Percentiles rank a stretch among this genome's conserved stretches.
Conservation (phyloP, 1,140 invertebrate species). For the Zaprionus kolodkinae region DNA sequence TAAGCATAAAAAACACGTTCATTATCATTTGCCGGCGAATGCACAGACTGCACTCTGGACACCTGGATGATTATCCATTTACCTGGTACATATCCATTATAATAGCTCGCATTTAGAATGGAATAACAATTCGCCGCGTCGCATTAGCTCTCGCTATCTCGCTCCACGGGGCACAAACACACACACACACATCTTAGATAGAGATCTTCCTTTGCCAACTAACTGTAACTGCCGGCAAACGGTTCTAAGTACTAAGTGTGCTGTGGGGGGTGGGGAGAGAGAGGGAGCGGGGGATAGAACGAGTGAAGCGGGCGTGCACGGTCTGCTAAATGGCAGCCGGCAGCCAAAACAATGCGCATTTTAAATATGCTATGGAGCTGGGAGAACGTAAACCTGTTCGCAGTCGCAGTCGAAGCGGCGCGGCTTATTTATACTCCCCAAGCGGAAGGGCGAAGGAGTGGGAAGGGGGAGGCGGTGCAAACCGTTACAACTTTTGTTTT, state of each 20-base stretch:
- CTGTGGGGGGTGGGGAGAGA: not conserved
- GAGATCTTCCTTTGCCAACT: constrained; percentile 34
- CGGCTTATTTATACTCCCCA: constrained; percentile 62
- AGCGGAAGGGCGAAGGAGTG: not conserved
- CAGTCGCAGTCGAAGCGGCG: constrained; percentile 22
- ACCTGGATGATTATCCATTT: constrained; percentile 8
- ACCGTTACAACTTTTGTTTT: constrained; percentile 70
- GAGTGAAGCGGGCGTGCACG: constrained; percentile 42
- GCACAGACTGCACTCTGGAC: not conserved
- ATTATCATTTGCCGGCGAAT: not conserved
- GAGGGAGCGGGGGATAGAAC: not conserved
- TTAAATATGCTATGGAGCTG: constrained; percentile 52
- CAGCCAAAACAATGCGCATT: constrained; percentile 70
- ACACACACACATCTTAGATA: not conserved
- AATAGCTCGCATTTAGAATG: constrained; percentile 8
- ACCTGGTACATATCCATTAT: not conserved
- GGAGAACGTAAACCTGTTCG: constrained; percentile 58
- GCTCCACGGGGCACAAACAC: constrained; percentile 7
- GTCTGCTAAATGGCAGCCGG: constrained; percentile 67
- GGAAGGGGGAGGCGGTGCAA: not conserved
- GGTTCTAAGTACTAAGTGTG: constrained; percentile 45
- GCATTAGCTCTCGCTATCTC: not conserved
- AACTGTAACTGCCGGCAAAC: constrained; percentile 55
- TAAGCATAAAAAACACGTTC: constrained; percentile 1
- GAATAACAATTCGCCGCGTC: constrained; percentile 8